Evolutionary conservation across 2,888 invertebrate genomes (phyloP).

Genomic region (Arge pagana): DNA sequence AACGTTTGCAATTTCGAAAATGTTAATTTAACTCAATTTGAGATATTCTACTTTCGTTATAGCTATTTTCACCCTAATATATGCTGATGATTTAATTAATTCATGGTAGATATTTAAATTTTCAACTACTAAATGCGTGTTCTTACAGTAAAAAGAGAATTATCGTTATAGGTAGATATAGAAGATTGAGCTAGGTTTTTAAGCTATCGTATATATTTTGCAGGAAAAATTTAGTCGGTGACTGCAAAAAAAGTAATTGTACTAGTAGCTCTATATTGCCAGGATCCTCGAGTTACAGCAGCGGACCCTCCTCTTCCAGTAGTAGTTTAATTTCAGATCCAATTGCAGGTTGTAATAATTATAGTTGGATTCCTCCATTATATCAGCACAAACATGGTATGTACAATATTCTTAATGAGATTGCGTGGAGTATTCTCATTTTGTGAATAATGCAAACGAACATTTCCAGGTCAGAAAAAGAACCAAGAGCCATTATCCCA

Average conservation of each 20-base stretch:
- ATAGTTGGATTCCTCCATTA: conserved; percentile 50
- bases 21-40: no score
- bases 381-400: conserved; percentile 50
- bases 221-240: conserved; percentile 39
- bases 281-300: conserved; percentile 35
- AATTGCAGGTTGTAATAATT: conserved; percentile 44
- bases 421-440: not conserved
- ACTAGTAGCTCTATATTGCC: conserved; percentile 33
- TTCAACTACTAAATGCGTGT: not conserved
- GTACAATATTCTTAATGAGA: not conserved
- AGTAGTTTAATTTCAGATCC: conserved; percentile 32
- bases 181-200: no score
- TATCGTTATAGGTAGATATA: no score
- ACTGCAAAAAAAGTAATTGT: conserved; percentile 32
- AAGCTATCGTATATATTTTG: not conserved
- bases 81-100: no score
- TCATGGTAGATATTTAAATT: conserved; percentile 7
- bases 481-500: conserved; percentile 30
- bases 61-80: no score
- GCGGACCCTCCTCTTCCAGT: conserved; percentile 9
- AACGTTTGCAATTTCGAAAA: no score
- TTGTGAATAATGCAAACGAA: not conserved
- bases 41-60: no score
- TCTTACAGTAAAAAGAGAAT: no score
- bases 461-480: conserved; percentile 42